Conservation (phyloP, 2,888 invertebrate genomes). For the Empis livida region DNA sequence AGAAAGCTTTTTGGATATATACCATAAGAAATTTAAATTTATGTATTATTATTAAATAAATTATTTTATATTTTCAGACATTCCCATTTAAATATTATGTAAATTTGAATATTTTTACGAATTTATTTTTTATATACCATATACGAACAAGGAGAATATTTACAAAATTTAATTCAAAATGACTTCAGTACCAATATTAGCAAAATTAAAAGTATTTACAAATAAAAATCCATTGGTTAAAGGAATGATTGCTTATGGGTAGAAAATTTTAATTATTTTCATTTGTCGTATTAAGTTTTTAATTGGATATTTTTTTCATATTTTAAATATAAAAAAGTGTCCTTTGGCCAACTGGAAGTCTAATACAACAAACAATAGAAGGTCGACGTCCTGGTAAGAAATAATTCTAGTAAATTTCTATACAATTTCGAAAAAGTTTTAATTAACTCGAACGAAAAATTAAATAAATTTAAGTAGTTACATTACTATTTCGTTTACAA, state of each 20-base stretch:
- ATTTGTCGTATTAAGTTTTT: too few species aligned
- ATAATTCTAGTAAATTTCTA: background rate
- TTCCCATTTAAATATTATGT: background rate
- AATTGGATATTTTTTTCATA: too few species aligned
- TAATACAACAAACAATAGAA: slow-evolving; percentile 56
- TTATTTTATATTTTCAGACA: background rate
- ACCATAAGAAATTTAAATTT: too few species aligned
- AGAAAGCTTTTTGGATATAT: too few species aligned
- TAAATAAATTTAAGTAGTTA: too few species aligned
- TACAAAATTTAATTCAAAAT: background rate
- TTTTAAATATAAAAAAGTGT: slow-evolving; percentile 25
- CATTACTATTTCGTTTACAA: background rate
- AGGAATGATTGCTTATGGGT: slow-evolving; percentile 51
- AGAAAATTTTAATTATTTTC: too few species aligned
- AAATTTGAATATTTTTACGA: background rate
- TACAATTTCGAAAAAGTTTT: too few species aligned
- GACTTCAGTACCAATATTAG: slow-evolving; percentile 4
- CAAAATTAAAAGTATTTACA: slow-evolving; percentile 12
- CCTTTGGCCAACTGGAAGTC: slow-evolving; percentile 60
- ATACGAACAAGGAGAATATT: background rate
- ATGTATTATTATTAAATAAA: background rate
- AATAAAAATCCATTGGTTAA: slow-evolving; percentile 30
- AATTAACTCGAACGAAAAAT: too few species aligned
- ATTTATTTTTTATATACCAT: background rate
- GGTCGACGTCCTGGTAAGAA: slow-evolving; percentile 47